Percentiles rank a stretch among this genome's conserved stretches.
These are phyloP conservation scores for Mionectes macconnelli DNA, from an alignment of 2,113 vertebrate species.

Conservation along the genomic window DNA sequence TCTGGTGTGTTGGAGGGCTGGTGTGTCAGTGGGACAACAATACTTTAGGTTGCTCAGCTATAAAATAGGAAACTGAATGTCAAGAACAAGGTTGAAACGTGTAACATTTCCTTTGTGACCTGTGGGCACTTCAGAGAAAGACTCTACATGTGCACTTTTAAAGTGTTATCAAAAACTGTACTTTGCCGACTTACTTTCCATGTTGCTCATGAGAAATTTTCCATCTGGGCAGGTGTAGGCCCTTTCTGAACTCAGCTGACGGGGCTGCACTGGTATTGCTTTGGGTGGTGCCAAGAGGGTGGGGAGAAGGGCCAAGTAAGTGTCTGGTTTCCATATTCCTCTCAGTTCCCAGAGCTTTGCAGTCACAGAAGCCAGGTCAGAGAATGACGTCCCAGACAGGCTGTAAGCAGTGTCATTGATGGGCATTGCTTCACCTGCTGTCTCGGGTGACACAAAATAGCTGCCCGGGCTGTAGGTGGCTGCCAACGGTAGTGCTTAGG, in stretches of 20 bases:
- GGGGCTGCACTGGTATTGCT: background rate
- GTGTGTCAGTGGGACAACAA: background rate
- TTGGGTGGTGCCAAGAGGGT: background rate
- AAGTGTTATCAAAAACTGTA: background rate
- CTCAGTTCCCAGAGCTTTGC: background rate
- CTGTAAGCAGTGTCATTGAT: background rate
- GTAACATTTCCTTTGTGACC: background rate
- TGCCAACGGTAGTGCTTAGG: background rate
- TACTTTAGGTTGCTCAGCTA: background rate
- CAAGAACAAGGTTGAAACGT: rapidly evolving
- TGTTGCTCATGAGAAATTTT: background rate
- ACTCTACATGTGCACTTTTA: rapidly evolving
- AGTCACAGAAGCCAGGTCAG: background rate
- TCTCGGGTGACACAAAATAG: background rate
- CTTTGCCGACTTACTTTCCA: background rate
- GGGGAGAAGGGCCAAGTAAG: background rate
- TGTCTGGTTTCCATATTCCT: background rate
- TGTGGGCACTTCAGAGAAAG: background rate
- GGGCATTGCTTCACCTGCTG: slow-evolving; percentile 39
- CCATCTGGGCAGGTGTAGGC: background rate
- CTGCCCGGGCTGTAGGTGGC: background rate
- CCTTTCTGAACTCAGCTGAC: background rate
- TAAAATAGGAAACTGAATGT: background rate
- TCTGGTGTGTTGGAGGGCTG: background rate
- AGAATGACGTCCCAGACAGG: background rate